Base-by-base conservation (phyloP, 1,140 invertebrate genomes). In the Hycleus phaleratus region DNA sequence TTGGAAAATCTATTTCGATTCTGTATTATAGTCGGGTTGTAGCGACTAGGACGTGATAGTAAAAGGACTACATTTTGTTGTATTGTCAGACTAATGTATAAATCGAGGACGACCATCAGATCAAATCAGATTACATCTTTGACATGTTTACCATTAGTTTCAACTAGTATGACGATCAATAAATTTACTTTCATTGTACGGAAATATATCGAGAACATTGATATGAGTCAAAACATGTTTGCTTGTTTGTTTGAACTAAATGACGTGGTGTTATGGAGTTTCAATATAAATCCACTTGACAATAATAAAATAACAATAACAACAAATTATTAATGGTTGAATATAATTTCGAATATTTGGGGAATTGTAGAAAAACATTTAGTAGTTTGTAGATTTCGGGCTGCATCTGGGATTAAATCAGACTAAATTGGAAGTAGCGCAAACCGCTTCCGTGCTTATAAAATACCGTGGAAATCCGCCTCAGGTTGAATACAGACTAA, bases 51-150 rank as follows among this genome's bases (percentile, higher is more conserved):
- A 32, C 7, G 32, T 7, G 32, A 32, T 32, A 7, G 7, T 32
- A 32, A 32, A 32, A 7, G 32, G 26, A 32, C 51, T 46, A 42
- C 7, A 53, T 45, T 53, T 45, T 53, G 40, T 42, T 32, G 42
- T 24, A n/a, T 45, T 53, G 51, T 53, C 51, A 53, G 42, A 53
- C 51, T 53, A 53, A 53, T 53, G 51, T 53, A 53, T 38, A 53
- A 53, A 53, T 53, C 51, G 51, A 46, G 42, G 51, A 42, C 44
- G 51, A 53, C 51, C 42, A 53, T 53, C 56, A 49, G 49, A 58
- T 58, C 56, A 58, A 46, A 58, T 52, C 56, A 58, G 56, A 58
- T 58, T 58, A 58, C 56, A 58, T 58, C 50, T 52, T 51, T 58
- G 56, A 58, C 56, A 58, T 58, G 56, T 58, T 58, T 58, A 52